Conservation (phyloP, 2,888 invertebrate genomes). For the Stenodera caucasica region DNA sequence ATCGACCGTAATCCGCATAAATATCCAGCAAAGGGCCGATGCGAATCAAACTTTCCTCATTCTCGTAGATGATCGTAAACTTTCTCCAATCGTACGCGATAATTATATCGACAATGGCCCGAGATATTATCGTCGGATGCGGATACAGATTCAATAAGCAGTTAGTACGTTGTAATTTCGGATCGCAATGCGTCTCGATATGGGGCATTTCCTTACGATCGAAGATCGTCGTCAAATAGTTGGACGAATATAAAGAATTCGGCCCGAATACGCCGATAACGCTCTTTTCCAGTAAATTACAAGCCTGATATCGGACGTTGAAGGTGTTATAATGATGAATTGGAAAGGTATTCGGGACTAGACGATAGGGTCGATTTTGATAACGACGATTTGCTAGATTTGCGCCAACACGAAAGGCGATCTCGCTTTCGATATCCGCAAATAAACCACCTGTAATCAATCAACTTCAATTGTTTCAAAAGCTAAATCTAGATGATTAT, state of each 20-base stretch:
- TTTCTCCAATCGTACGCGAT: constrained; percentile 73
- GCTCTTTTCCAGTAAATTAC: constrained; percentile 24
- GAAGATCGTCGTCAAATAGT: constrained; percentile 25
- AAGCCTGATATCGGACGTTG: constrained; percentile 29
- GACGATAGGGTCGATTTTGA: constrained; percentile 24
- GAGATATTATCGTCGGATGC: constrained; percentile 30
- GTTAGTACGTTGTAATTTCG: constrained; percentile 34
- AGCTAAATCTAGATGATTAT: no score
- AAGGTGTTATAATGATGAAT: constrained; percentile 33
- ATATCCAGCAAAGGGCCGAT: constrained; percentile 72
- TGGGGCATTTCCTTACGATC: constrained; percentile 41
- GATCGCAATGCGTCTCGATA: constrained; percentile 37
- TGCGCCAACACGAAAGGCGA: constrained; percentile 35
- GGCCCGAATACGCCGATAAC: constrained; percentile 32
- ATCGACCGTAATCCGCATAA: constrained; percentile 58
- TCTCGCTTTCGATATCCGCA: constrained; percentile 33
- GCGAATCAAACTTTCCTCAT: constrained; percentile 67
- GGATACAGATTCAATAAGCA: constrained; percentile 33
- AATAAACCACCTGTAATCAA: constrained; percentile 38
- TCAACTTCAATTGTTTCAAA: no score
- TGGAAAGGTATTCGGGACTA: constrained; percentile 28
- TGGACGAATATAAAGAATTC: constrained; percentile 28
- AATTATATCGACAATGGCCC: constrained; percentile 71
- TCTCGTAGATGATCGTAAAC: constrained; percentile 83
- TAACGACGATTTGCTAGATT: constrained; percentile 33